Evolutionary conservation across 2,888 invertebrate species (phyloP), one percentile per base, ranked within the genome.

Genomic region (Neoascia interrupta): DNA sequence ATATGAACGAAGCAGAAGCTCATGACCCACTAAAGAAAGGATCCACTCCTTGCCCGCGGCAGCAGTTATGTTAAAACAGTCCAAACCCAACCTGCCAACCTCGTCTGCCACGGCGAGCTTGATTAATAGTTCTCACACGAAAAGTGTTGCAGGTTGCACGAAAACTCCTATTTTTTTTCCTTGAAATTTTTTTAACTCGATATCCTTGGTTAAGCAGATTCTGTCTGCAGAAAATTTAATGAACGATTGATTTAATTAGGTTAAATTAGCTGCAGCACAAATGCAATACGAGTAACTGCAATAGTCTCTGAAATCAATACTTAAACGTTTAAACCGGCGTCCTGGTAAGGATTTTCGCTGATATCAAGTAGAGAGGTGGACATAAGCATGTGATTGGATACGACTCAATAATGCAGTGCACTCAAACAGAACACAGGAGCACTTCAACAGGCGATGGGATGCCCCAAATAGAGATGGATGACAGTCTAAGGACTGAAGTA

Each of bases 341-440:
- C n/a, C n/a, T n/a, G n/a, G n/a, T n/a, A n/a, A n/a, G n/a, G n/a
- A n/a, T n/a, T n/a, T n/a, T n/a, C n/a, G n/a, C n/a, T n/a, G n/a
- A n/a, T n/a, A n/a, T n/a, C n/a, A n/a, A n/a, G n/a, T n/a, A n/a
- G n/a, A 34, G n/a, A 2, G 6, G 1, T 21, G 11, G 5, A 37
- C 43, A 15, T 6, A 11, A 16, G 51, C 6, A 31, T 45, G 31
- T 36, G 26, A 49, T 47, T 39, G 16, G 28, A 49, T 36, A 72
- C 56, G 49, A 72, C 63, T 75, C 56, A 75, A 75, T 75, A 75
- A 75, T 69, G 68, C 47, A 66, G 54, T 47, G 23, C 54, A 23
- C 66, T 61, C 47, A 43, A 69, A 69, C 13, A 36, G 10, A 47
- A 51, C 11, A 63, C 43, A 26, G 51, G 8, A n/a, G n/a, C n/a